Evolutionary conservation across 2,113 vertebrate genomes (phyloP).

Genomic region (Anarrhichthys ocellatus): DNA sequence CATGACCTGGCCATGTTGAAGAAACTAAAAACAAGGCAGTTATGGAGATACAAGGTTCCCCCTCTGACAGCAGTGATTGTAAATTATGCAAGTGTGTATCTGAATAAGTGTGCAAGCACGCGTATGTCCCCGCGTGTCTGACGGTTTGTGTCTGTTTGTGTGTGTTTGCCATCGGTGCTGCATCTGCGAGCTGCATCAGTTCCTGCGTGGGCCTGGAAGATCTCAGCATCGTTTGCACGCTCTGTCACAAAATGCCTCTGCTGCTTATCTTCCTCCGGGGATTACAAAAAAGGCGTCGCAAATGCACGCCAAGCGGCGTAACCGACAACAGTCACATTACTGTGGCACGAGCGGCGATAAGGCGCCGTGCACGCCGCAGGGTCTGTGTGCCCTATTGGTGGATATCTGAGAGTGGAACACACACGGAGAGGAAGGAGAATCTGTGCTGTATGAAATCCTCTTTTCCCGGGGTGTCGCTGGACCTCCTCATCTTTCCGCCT

Average conservation of each 20-base stretch:
- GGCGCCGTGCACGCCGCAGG: constrained; percentile 12
- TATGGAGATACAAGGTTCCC: not conserved
- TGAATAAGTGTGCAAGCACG: constrained; percentile 31
- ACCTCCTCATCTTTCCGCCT: constrained; percentile 26
- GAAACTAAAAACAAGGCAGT: not conserved
- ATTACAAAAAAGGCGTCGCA: constrained; percentile 48
- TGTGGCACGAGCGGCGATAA: constrained; percentile 51
- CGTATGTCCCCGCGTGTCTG: constrained; percentile 15
- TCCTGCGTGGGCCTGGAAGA: constrained; percentile 47
- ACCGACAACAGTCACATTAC: constrained; percentile 65
- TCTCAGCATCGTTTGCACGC: constrained; percentile 40
- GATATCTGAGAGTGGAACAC: constrained; percentile 41
- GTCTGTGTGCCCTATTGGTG: constrained; percentile 38
- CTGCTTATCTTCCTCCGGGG: constrained; percentile 61
- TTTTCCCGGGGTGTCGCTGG: not conserved
- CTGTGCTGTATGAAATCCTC: constrained; percentile 22
- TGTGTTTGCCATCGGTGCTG: constrained; percentile 15
- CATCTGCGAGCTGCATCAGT: constrained; percentile 25
- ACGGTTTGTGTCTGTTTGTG: not conserved
- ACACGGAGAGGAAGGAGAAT: constrained; percentile 10
- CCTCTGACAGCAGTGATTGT: constrained; percentile 20
- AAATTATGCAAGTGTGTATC: constrained; percentile 34
- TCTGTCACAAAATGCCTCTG: constrained; percentile 53
- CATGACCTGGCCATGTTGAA: not conserved
- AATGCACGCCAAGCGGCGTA: constrained; percentile 48